A percentile compares a stretch with the other conserved stretches of the same genome.
These are phyloP conservation scores for Sphaeramia orbicularis DNA, from an alignment of 2,797 vertebrate genomes.

Conservation along the genomic window DNA sequence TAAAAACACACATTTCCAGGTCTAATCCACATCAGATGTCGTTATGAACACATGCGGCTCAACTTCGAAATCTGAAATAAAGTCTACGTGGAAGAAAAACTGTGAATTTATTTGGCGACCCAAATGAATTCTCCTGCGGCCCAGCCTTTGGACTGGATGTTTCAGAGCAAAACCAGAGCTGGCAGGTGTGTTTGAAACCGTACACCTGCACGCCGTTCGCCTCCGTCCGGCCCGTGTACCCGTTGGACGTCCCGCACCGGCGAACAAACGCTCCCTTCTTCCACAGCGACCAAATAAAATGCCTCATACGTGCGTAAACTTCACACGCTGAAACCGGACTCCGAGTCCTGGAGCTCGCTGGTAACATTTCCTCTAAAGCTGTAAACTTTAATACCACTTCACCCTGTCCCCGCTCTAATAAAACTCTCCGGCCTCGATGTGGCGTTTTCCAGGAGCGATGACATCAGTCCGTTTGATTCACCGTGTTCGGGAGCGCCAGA, in stretches of 20 bases:
- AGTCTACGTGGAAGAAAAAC: too few species aligned
- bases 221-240: not conserved
- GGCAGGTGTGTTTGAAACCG: not conserved
- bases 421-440: slow-evolving; percentile 8
- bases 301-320: slow-evolving; percentile 28
- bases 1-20: too few species aligned
- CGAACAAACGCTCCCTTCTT: slow-evolving; percentile 59
- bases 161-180: not conserved
- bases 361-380: slow-evolving; percentile 52
- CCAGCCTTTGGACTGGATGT: too few species aligned
- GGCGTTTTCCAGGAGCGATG: slow-evolving; percentile 22
- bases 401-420: slow-evolving; percentile 29
- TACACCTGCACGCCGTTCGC: not conserved
- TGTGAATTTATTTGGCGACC: too few species aligned
- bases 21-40: too few species aligned
- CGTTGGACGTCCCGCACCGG: not conserved
- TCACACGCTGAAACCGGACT: slow-evolving; percentile 44
- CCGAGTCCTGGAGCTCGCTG: slow-evolving; percentile 24
- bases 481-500: slow-evolving; percentile 19
- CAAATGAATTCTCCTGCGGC: not conserved
- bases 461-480: slow-evolving; percentile 41
- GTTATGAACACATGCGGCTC: too few species aligned
- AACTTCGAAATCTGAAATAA: too few species aligned
- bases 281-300: slow-evolving; percentile 39
- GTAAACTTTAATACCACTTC: slow-evolving; percentile 54